Percentiles rank a stretch among this genome's conserved stretches.
Evolutionary conservation across 2,888 invertebrate species (phyloP).

Genomic region (Drosophila robusta): DNA sequence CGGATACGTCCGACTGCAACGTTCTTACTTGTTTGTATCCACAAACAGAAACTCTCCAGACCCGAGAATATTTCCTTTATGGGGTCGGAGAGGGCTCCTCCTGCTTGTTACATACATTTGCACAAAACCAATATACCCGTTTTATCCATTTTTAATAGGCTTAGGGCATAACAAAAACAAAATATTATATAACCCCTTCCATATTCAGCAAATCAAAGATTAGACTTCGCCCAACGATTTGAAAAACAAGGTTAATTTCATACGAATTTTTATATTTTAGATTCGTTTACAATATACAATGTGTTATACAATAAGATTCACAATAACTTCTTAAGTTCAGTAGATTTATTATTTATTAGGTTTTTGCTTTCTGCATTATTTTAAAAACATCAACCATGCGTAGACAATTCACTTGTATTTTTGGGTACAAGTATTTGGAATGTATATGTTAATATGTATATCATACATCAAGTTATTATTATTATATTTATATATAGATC

Average conservation of each 20-base stretch:
- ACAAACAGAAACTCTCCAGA: too few relatives aligned
- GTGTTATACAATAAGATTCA: conserved; percentile 57
- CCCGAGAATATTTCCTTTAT: too few relatives aligned
- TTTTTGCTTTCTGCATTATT: conserved; percentile 20
- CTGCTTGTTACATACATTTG: too few relatives aligned
- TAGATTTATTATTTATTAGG: conserved; percentile 25
- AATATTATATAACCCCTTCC: too few relatives aligned
- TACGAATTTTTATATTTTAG: conserved; percentile 19
- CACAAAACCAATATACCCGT: too few relatives aligned
- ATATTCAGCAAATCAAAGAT: too few relatives aligned
- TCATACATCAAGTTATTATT: conserved; percentile 12
- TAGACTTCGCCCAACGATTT: background rate
- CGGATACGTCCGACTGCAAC: too few relatives aligned
- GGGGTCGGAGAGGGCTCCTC: too few relatives aligned
- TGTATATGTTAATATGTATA: conserved; percentile 10
- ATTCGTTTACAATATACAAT: conserved; percentile 55
- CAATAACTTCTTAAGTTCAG: conserved; percentile 43
- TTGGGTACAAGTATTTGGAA: conserved; percentile 15
- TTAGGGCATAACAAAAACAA: too few relatives aligned
- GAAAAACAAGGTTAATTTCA: conserved; percentile 3
- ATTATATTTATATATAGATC: conserved; percentile 6
- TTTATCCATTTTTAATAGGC: too few relatives aligned
- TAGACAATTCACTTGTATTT: conserved; percentile 52
- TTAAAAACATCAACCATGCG: conserved; percentile 72
- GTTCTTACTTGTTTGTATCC: too few relatives aligned